Evolutionary conservation across 2,888 invertebrate species (phyloP).

Genomic region (Micoletzkya japonica): DNA sequence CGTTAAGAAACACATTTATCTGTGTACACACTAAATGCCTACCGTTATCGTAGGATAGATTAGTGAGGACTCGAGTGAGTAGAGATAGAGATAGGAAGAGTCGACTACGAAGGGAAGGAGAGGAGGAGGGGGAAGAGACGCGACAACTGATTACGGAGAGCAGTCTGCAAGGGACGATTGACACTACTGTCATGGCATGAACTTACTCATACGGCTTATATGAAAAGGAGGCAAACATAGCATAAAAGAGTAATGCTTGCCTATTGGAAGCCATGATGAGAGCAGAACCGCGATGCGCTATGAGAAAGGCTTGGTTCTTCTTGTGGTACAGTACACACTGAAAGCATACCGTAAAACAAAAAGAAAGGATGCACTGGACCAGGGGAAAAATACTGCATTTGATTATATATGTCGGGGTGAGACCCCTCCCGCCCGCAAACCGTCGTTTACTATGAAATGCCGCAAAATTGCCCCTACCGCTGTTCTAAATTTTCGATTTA

Average conservation of each 20-base stretch:
- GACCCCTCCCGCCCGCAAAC: no score
- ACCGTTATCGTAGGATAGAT: constrained; percentile 57
- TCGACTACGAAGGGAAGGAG: constrained; percentile 10
- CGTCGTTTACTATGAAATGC: no score
- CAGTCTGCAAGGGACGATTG: neutral
- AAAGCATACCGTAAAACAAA: constrained; percentile 12
- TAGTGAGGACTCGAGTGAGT: constrained; percentile 51
- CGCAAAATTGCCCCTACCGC: no score
- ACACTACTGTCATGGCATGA: no score
- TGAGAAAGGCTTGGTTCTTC: constrained; percentile 55
- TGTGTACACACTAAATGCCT: neutral
- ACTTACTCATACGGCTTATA: neutral
- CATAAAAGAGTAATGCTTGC: constrained; percentile 30
- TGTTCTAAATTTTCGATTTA: no score
- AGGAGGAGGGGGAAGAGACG: neutral
- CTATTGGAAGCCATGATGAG: constrained; percentile 46
- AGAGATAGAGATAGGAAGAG: constrained; percentile 35
- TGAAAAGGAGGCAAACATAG: neutral
- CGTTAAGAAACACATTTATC: no score
- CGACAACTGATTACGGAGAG: constrained; percentile 14
- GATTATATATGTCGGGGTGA: no score
- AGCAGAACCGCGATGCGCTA: constrained; percentile 47
- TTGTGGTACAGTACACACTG: constrained; percentile 50
- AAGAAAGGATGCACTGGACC: neutral
- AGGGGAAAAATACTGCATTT: neutral